phyloP scores from a whole-genome alignment of 2,797 vertebrate genomes.

The Leuciscus waleckii region DNA sequence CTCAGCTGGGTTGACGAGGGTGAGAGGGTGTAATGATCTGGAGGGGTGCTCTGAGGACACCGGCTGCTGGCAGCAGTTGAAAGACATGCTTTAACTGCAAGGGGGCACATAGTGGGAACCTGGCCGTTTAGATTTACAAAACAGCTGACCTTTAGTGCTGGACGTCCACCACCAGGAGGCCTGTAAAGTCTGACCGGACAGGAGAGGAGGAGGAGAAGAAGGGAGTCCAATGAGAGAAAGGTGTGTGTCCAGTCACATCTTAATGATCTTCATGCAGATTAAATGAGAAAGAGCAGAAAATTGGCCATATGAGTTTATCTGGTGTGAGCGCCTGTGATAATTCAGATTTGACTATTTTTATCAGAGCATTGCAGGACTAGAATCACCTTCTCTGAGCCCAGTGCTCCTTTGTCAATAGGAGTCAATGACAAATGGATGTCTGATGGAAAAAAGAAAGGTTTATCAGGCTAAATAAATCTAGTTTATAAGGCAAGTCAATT shows the following conservation, averaged over 20 bases:
- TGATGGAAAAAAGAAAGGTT: not conserved
- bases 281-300: not conserved
- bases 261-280: not conserved
- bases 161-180: conserved; percentile 1
- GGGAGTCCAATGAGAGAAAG: not conserved
- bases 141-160: conserved; percentile 49
- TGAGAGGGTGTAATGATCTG: conserved; percentile 9
- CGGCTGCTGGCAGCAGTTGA: conserved; percentile 42
- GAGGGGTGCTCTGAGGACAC: conserved; percentile 24
- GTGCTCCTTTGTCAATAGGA: not conserved
- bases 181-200: conserved; percentile 16
- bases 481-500: not conserved
- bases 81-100: conserved; percentile 36
- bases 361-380: not conserved
- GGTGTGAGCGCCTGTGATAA: not conserved
- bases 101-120: conserved; percentile 26
- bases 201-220: not conserved
- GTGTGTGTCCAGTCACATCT: not conserved
- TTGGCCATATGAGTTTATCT: not conserved
- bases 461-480: not conserved
- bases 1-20: not conserved
- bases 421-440: not conserved
- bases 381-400: not conserved
- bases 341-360: not conserved
- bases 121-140: conserved; percentile 36